Conservation (phyloP, 2,113 vertebrate species). For the Strigops habroptila region DNA sequence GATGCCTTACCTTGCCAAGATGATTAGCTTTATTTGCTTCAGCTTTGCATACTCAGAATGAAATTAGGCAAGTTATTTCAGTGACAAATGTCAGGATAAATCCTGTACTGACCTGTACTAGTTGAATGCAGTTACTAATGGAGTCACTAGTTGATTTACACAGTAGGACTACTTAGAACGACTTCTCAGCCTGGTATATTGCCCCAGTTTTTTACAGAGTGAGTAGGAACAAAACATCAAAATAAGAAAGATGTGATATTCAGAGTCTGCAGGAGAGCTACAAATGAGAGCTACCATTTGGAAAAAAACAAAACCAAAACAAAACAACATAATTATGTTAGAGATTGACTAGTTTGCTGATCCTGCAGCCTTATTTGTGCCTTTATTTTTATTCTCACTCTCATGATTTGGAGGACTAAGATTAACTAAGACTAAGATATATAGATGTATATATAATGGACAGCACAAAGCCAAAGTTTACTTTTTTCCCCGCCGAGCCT, state of each 20-base stretch:
- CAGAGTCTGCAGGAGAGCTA: neutral
- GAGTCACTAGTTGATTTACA: neutral
- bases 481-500: neutral
- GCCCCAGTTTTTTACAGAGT: neutral
- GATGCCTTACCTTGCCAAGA: neutral
- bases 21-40: neutral
- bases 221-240: neutral
- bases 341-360: neutral
- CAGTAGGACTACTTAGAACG: neutral
- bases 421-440: neutral
- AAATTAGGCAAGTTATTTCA: conserved; percentile 1
- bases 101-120: neutral
- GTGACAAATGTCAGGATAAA: neutral
- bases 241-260: neutral
- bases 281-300: neutral
- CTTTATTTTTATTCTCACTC: neutral
- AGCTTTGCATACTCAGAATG: neutral
- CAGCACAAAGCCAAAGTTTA: neutral
- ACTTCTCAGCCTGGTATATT: neutral
- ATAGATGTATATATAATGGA: neutral
- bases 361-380: neutral
- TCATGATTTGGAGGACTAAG: neutral
- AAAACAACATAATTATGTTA: neutral
- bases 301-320: neutral
- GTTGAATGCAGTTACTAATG: neutral